A percentile compares a stretch with the other conserved stretches of the same genome.
phyloP scores from a whole-genome alignment of 2,888 invertebrate species.

The Rhaphigaster nebulosa region DNA sequence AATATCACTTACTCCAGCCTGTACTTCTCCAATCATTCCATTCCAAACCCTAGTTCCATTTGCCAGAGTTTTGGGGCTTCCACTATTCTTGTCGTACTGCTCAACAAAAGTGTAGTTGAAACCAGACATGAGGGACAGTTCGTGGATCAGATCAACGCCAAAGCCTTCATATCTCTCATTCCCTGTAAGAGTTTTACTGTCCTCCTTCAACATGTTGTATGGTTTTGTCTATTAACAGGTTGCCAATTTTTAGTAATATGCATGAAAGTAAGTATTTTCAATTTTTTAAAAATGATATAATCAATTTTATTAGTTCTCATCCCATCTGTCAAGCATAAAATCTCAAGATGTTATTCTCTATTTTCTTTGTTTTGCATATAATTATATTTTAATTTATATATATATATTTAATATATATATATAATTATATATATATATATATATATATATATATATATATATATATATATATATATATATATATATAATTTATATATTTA shows the following conservation, averaged over 20 bases:
- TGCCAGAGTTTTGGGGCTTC: constrained; percentile 67
- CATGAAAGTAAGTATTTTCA: too few relatives aligned
- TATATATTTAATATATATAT: too few relatives aligned
- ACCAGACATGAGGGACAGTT: constrained; percentile 72
- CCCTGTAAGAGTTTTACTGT: constrained; percentile 69
- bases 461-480: too few relatives aligned
- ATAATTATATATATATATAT: too few relatives aligned
- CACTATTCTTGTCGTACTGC: constrained; percentile 65
- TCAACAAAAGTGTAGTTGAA: constrained; percentile 74
- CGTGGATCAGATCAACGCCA: constrained; percentile 76
- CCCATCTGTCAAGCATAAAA: too few relatives aligned
- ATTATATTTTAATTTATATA: not conserved
- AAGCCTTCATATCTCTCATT: constrained; percentile 76
- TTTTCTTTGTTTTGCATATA: too few relatives aligned
- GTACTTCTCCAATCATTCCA: constrained; percentile 69
- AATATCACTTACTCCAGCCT: constrained; percentile 68
- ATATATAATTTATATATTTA: too few relatives aligned
- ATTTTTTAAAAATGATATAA: not conserved
- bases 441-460: too few relatives aligned
- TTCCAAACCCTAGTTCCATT: constrained; percentile 68
- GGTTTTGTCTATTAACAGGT: constrained; percentile 73
- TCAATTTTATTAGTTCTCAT: not conserved
- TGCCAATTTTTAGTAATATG: not conserved
- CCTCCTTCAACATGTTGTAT: constrained; percentile 75
- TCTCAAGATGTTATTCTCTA: not conserved